These are phyloP conservation scores for Barbus barbus DNA, from an alignment of 2,113 vertebrate genomes.

Conservation along the genomic window DNA sequence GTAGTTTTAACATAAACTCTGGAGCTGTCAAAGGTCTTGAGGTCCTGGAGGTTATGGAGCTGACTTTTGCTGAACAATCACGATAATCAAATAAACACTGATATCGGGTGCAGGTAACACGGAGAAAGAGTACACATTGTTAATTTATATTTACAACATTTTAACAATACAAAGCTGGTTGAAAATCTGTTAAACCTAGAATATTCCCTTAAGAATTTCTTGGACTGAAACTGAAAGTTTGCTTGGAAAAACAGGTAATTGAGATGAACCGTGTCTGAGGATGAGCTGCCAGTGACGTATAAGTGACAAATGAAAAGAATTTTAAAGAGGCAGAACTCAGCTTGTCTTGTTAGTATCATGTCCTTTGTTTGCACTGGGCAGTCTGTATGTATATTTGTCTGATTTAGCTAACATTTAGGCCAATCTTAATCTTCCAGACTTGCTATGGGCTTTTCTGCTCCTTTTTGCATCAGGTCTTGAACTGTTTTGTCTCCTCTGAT, in stretches of 20 bases:
- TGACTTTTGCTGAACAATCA: neutral
- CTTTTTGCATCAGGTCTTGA: slow-evolving; percentile 2
- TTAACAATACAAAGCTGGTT: neutral
- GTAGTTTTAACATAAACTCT: neutral
- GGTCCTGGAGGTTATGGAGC: neutral
- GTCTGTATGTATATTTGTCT: slow-evolving; percentile 13
- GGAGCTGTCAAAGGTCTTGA: neutral
- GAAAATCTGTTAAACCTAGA: neutral
- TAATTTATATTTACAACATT: neutral
- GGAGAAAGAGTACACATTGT: neutral
- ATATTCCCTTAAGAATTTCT: neutral
- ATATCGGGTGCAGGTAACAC: neutral
- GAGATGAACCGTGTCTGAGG: neutral
- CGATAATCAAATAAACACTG: neutral
- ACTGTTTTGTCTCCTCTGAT: neutral
- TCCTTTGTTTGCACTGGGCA: neutral
- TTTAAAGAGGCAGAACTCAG: neutral
- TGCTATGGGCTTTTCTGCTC: neutral
- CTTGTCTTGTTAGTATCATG: neutral
- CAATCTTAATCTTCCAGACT: slow-evolving; percentile 24
- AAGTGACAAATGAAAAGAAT: neutral
- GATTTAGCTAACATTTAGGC: no score
- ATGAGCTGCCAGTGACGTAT: slow-evolving; percentile 12
- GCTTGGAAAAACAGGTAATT: neutral
- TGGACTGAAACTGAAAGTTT: neutral